phyloP scores from a whole-genome alignment of 1,140 invertebrate genomes.

The Delia radicum region DNA sequence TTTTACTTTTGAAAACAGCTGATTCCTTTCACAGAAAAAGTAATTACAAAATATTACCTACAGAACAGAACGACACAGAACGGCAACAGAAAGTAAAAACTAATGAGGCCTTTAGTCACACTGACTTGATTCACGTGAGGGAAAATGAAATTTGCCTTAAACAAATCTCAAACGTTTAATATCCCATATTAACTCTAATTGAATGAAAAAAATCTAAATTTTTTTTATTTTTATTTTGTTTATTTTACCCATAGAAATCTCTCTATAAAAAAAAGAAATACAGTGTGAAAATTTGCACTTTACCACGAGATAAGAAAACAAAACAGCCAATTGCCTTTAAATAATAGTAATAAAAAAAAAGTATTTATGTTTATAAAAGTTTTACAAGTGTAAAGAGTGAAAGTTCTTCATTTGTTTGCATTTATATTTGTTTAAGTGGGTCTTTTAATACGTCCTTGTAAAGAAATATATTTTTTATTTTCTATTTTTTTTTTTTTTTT shows the following conservation, averaged over 20 bases:
- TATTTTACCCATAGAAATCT: not conserved
- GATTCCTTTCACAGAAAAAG: too few relatives aligned
- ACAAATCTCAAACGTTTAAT: too few relatives aligned
- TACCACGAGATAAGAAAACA: not conserved
- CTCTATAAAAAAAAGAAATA: not conserved
- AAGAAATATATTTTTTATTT: not conserved
- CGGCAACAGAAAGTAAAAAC: too few relatives aligned
- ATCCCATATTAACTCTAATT: too few relatives aligned
- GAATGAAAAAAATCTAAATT: too few relatives aligned
- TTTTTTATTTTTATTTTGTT: too few relatives aligned
- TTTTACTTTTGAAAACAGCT: too few relatives aligned
- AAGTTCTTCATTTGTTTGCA: not conserved
- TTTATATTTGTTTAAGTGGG: constrained; percentile 1
- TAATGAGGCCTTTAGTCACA: too few relatives aligned
- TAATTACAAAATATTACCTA: too few relatives aligned
- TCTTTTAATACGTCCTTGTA: constrained; percentile 4
- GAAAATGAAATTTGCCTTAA: too few relatives aligned
- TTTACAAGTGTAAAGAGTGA: not conserved
- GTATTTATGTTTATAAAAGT: not conserved
- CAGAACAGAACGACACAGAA: too few relatives aligned
- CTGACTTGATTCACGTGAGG: too few relatives aligned
- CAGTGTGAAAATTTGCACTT: not conserved
- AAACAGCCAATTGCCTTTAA: not conserved
- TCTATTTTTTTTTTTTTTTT: not conserved
- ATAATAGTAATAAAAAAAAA: not conserved